phyloP scores from a whole-genome alignment of 2,888 invertebrate species.

The Chrysolina haemoptera region DNA sequence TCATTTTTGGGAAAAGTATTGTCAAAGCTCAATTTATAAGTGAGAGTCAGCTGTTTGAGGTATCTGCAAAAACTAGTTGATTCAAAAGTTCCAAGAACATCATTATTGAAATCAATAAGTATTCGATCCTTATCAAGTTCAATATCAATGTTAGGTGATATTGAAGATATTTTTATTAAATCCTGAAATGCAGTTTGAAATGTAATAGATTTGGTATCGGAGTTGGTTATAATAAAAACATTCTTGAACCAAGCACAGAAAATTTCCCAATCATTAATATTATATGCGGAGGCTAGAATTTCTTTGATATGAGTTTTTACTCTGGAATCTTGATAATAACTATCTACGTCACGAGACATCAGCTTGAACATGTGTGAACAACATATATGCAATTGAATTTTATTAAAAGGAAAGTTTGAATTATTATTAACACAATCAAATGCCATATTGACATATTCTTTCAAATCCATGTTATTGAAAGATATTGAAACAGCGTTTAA shows the following conservation, averaged over 20 bases:
- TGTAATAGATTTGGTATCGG: background rate
- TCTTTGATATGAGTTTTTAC: conserved; percentile 28
- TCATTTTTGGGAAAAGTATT: background rate
- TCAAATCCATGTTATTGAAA: conserved; percentile 35
- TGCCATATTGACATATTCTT: conserved; percentile 32
- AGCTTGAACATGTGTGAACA: conserved; percentile 32
- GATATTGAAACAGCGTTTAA: conserved; percentile 42
- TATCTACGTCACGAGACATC: conserved; percentile 31
- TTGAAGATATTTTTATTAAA: conserved; percentile 28
- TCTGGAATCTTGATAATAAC: conserved; percentile 2
- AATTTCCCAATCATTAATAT: conserved; percentile 24
- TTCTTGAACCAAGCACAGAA: conserved; percentile 26
- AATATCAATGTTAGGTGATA: background rate
- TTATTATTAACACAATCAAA: conserved; percentile 5
- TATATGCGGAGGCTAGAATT: conserved; percentile 20
- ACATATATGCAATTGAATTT: conserved; percentile 26
- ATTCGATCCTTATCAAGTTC: background rate
- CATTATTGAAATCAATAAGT: background rate
- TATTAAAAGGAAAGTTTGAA: conserved; percentile 6
- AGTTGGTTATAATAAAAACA: conserved; percentile 24
- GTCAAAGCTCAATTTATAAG: background rate
- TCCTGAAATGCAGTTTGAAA: conserved; percentile 14
- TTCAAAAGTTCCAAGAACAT: conserved; percentile 4
- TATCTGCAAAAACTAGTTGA: conserved; percentile 9
- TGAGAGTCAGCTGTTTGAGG: background rate